Evolutionary conservation across 2,797 vertebrate species (phyloP).

Genomic region (Sarcoramphus papa): DNA sequence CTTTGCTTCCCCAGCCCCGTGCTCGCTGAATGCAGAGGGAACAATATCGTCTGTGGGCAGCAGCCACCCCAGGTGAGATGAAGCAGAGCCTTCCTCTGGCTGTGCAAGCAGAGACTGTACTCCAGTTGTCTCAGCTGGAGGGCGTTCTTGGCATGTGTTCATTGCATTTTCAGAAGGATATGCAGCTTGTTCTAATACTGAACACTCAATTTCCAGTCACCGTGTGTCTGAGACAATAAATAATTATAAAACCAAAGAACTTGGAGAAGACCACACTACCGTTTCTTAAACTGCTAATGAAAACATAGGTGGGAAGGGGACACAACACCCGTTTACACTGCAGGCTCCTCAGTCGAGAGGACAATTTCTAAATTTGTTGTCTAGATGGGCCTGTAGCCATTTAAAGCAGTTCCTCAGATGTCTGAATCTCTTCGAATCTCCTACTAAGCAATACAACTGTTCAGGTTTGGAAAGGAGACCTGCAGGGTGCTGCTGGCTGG

Average conservation of each 20-base stretch:
- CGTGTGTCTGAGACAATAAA: neutral
- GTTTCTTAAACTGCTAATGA: neutral
- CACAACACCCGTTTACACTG: neutral
- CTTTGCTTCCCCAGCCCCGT: rapidly evolving
- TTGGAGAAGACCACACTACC: neutral
- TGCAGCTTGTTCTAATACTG: neutral
- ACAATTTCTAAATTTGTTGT: neutral
- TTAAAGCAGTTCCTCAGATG: neutral
- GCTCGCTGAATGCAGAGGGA: rapidly evolving
- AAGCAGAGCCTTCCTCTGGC: neutral
- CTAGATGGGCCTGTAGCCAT: neutral
- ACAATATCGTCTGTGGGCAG: neutral
- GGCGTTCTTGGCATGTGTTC: neutral
- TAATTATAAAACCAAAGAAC: neutral
- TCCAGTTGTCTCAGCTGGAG: neutral
- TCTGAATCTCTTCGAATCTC: neutral
- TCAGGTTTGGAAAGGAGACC: neutral
- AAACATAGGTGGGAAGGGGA: neutral
- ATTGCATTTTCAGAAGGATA: neutral
- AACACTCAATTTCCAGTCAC: neutral
- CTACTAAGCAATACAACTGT: neutral
- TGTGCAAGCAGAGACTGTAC: neutral
- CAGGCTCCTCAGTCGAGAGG: neutral
- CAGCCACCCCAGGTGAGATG: rapidly evolving
- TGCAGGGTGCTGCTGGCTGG: neutral